phyloP scores from a whole-genome alignment of 2,113 vertebrate species.

The Gopherus flavomarginatus region DNA sequence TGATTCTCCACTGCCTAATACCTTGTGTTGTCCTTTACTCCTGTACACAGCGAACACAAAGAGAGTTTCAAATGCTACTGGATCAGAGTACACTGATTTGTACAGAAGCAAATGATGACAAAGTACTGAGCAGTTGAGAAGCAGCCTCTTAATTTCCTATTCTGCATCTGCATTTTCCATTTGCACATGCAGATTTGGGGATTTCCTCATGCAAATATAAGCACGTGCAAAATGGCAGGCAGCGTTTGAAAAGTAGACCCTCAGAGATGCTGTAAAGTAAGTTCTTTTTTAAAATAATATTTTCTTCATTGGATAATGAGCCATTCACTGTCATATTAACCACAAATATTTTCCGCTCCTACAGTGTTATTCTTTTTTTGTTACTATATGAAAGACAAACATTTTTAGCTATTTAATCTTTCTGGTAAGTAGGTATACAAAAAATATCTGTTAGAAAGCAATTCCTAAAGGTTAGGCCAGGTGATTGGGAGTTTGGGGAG shows the following conservation, averaged over 20 bases:
- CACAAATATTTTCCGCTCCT: neutral
- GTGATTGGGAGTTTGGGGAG: too few species aligned
- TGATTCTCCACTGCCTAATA: neutral
- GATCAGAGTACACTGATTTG: neutral
- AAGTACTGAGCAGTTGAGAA: neutral
- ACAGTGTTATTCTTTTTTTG: neutral
- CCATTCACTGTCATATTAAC: neutral
- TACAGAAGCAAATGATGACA: fast-evolving
- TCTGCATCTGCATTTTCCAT: neutral
- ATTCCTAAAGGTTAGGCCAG: neutral
- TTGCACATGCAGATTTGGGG: fast-evolving
- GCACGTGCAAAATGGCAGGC: neutral
- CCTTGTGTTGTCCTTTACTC: neutral
- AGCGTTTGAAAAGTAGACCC: neutral
- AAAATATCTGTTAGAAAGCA: neutral
- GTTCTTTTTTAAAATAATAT: neutral
- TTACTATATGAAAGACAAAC: neutral
- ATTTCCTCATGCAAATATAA: neutral
- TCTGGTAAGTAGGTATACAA: neutral
- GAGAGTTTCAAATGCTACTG: neutral
- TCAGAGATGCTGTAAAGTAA: neutral
- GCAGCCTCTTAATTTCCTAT: neutral
- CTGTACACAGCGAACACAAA: fast-evolving
- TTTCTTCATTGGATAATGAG: neutral
- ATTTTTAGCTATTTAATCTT: neutral